These are phyloP conservation scores for Mayetiola destructor DNA, from an alignment of 2,888 invertebrate genomes.

Conservation along the genomic window DNA sequence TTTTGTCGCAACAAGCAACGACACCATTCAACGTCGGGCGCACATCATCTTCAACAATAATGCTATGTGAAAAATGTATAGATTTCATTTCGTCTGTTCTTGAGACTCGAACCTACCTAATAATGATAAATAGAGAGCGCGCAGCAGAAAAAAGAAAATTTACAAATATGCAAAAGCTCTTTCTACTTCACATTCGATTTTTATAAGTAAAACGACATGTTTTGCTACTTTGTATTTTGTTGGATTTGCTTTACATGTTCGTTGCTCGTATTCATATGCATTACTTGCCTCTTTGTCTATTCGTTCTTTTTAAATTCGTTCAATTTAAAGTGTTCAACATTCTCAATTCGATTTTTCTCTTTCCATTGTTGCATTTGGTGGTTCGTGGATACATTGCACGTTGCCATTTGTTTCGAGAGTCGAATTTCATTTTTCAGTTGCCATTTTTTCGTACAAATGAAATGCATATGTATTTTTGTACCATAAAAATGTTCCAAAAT, in stretches of 20 bases:
- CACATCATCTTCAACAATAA: no score
- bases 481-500: neutral
- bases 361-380: neutral
- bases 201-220: no score
- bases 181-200: no score
- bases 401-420: neutral
- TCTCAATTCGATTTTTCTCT: neutral
- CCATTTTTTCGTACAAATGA: neutral
- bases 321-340: neutral
- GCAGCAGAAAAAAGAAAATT: no score
- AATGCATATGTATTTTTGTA: slow-evolving; percentile 8
- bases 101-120: no score
- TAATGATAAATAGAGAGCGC: no score
- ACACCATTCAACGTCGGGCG: no score
- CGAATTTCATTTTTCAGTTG: neutral
- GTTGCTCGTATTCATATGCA: neutral
- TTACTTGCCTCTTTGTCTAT: neutral
- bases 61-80: no score
- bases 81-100: no score
- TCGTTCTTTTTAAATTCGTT: slow-evolving; percentile 1
- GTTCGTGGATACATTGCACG: neutral
- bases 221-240: slow-evolving; percentile 1
- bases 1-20: no score
- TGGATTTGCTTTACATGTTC: slow-evolving; percentile 6
- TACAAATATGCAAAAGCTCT: no score